Conservation (phyloP, 2,888 invertebrate species). For the Hirtodrosophila confusa region DNA sequence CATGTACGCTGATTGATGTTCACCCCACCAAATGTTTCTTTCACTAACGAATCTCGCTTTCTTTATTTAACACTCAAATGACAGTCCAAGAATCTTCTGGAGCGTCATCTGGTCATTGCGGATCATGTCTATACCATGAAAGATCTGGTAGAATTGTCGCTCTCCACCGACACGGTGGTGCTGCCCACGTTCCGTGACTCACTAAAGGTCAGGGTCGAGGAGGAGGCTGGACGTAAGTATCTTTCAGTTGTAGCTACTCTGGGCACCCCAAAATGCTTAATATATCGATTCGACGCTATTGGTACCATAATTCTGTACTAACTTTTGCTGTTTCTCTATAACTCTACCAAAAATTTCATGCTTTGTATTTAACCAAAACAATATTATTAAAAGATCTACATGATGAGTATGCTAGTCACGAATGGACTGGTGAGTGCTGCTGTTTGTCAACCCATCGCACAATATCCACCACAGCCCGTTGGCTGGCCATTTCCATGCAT, state of each 20-base stretch:
- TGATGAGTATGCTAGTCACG: slow-evolving; percentile 83
- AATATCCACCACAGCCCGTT: slow-evolving; percentile 49
- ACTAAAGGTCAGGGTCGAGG: slow-evolving; percentile 90
- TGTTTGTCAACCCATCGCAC: slow-evolving; percentile 67
- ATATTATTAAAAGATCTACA: slow-evolving; percentile 80
- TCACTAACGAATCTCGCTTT: background rate
- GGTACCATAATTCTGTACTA: slow-evolving; percentile 61
- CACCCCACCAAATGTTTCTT: background rate
- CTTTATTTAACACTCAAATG: slow-evolving; percentile 61
- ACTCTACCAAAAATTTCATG: slow-evolving; percentile 54
- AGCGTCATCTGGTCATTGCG: slow-evolving; percentile 94
- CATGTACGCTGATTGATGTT: slow-evolving; percentile 86
- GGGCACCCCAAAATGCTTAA: slow-evolving; percentile 29
- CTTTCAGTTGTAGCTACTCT: background rate
- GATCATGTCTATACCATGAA: slow-evolving; percentile 92
- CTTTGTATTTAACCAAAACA: slow-evolving; percentile 54
- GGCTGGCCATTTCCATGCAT: slow-evolving; percentile 39
- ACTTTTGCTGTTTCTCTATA: slow-evolving; percentile 63
- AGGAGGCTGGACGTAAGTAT: slow-evolving; percentile 90
- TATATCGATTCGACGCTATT: slow-evolving; percentile 54
- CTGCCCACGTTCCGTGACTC: slow-evolving; percentile 90
- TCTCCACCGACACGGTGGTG: slow-evolving; percentile 86
- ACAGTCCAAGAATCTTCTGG: slow-evolving; percentile 92
- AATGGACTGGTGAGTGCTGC: slow-evolving; percentile 83
- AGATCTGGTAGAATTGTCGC: slow-evolving; percentile 86